phyloP scores from a whole-genome alignment of 2,888 invertebrate genomes.

The Watsonalla binaria region DNA sequence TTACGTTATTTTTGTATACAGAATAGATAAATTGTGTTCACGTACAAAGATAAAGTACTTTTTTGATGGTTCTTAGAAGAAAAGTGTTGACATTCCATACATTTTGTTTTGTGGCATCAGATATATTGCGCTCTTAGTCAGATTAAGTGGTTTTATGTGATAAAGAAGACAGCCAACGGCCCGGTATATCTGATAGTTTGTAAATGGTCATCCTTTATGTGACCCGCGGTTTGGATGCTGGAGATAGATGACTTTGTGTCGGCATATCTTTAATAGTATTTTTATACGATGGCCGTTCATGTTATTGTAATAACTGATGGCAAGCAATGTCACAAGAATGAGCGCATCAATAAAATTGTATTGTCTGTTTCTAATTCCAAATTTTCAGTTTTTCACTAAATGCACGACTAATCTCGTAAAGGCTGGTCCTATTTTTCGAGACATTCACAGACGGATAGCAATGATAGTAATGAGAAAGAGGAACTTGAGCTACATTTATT shows the following conservation, averaged over 20 bases:
- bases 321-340: too few species aligned
- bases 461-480: too few species aligned
- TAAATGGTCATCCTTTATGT: neutral
- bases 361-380: too few species aligned
- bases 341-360: too few species aligned
- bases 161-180: neutral
- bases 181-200: neutral
- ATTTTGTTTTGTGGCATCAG: constrained; percentile 1
- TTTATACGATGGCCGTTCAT: too few species aligned
- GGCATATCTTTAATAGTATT: too few species aligned
- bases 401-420: too few species aligned
- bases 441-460: too few species aligned
- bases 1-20: constrained; percentile 14
- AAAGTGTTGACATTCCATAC: constrained; percentile 3
- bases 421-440: too few species aligned
- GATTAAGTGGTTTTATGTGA: constrained; percentile 1
- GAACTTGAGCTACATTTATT: too few species aligned
- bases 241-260: neutral
- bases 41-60: constrained; percentile 18
- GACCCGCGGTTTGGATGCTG: neutral
- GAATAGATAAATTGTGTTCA: constrained; percentile 18
- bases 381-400: too few species aligned
- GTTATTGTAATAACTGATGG: too few species aligned
- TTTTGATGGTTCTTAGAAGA: constrained; percentile 14
- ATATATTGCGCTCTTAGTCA: constrained; percentile 4